A percentile compares a stretch with the other conserved stretches of the same genome.
phyloP scores from a whole-genome alignment of 2,888 invertebrate genomes.

The Erebia ligea region DNA sequence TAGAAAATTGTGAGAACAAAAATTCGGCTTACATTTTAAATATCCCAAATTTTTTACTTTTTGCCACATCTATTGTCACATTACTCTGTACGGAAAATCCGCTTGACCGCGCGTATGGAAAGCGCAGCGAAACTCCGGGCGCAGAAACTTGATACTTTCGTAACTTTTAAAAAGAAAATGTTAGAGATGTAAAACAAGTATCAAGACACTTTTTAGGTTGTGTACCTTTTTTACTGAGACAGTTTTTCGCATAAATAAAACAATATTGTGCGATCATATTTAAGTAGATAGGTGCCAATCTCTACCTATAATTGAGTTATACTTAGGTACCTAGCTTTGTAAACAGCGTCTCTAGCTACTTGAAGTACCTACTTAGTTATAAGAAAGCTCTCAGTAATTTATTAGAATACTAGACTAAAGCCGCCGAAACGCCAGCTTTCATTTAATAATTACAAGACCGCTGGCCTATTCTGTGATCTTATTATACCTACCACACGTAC shows the following conservation, averaged over 20 bases:
- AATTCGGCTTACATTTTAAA: neutral
- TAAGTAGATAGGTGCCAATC: neutral
- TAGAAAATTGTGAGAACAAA: slow-evolving; percentile 58
- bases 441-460: no score
- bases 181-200: slow-evolving; percentile 39
- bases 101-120: slow-evolving; percentile 82
- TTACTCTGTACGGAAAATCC: slow-evolving; percentile 74
- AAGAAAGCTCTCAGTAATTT: no score
- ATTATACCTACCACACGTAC: no score
- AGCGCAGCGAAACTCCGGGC: slow-evolving; percentile 63
- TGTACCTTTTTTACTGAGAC: slow-evolving; percentile 18
- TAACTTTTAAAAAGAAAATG: slow-evolving; percentile 56
- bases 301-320: no score
- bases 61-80: slow-evolving; percentile 51
- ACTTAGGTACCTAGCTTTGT: no score
- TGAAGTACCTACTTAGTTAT: no score
- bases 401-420: no score
- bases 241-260: neutral
- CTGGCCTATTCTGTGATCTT: no score
- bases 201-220: slow-evolving; percentile 39
- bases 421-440: no score
- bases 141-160: slow-evolving; percentile 73
- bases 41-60: slow-evolving; percentile 9
- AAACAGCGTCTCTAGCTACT: no score
- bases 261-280: neutral